phyloP scores from a whole-genome alignment of 1,140 invertebrate species.

The Lordiphosa clarofinis region DNA sequence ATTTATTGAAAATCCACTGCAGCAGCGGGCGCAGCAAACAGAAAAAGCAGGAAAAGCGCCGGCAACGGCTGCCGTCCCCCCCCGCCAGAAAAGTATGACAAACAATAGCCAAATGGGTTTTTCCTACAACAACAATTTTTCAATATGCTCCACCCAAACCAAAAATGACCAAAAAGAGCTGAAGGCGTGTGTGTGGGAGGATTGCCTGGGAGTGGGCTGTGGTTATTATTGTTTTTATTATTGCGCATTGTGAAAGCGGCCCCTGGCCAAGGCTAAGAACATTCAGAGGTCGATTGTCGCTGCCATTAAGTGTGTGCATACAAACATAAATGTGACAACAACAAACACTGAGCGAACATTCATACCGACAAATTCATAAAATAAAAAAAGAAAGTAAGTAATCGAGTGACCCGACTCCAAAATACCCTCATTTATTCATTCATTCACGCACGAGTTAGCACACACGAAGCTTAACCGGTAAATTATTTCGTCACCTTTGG shows the following conservation, averaged over 20 bases:
- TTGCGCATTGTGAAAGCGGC: slow-evolving; percentile 32
- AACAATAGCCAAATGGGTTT: slow-evolving; percentile 76
- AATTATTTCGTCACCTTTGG: too few relatives aligned
- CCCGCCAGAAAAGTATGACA: slow-evolving; percentile 55
- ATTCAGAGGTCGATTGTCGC: slow-evolving; percentile 54
- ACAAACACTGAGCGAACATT: slow-evolving; percentile 24
- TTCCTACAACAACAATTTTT: slow-evolving; percentile 75
- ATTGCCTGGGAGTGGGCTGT: slow-evolving; percentile 2
- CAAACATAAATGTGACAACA: slow-evolving; percentile 42
- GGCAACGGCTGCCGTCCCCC: slow-evolving; percentile 19
- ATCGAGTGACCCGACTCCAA: too few relatives aligned
- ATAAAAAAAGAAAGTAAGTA: too few relatives aligned
- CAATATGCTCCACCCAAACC: slow-evolving; percentile 53
- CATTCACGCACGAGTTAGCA: too few relatives aligned
- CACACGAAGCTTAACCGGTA: too few relatives aligned
- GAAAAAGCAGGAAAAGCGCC: slow-evolving; percentile 21
- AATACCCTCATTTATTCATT: too few relatives aligned
- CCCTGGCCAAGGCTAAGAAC: slow-evolving; percentile 43
- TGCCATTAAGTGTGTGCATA: slow-evolving; percentile 44
- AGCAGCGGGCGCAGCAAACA: slow-evolving; percentile 21
- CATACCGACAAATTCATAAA: not conserved
- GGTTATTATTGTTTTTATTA: slow-evolving; percentile 30
- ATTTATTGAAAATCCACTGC: slow-evolving; percentile 74
- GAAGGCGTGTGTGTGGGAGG: not conserved
- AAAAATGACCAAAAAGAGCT: slow-evolving; percentile 64